Evolutionary conservation across 53 echinoderm and acorn worm genomes (phyloP), one percentile per base, ranked within the genome.

Genomic region (Astropecten irregularis): DNA sequence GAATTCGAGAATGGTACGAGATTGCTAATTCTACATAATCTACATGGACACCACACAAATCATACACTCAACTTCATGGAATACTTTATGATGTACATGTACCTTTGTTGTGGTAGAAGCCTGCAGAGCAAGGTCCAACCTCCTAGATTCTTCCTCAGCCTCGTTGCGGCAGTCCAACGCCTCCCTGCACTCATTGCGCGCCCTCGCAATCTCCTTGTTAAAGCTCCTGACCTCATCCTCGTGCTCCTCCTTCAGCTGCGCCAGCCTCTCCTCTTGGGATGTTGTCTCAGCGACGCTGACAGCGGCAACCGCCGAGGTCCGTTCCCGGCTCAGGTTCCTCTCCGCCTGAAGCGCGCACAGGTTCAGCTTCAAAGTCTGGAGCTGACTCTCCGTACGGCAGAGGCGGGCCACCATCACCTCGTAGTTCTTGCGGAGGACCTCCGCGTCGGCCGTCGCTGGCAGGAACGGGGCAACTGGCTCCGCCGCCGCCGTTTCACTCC

Each of bases 321-420:
- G 44, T 54, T 85, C 71, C 13, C 51, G 59, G 14, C 28, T 31
- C 26, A 90, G 40, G 9, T 90, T 70, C 46, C 61, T 68, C 85
- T 86, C 86, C 15, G 92, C 97, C 63, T 94, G 93, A 42, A 94
- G 32, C 15, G 93, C 52, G 61, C 97, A 96, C 54, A 96, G 76
- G 66, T 96, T 94, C 21, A 96, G 89, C 53, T 90, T 93, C n/a
- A 96, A 68, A 0, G 97, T 93, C 68, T 96, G 97, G 11, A 96
- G 73, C 49, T 89, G 91, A 64, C 97, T 96, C 85, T 96, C 97
- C 10, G 91, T 89, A 15, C 87, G 69, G 46, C 93, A 96, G 25
- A 94, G 84, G 26, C 97, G 83, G 15, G 83, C 48, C 10, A 96
- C 97, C 47, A 96, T 50, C 0, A 56, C 68, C 73, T 96, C 93